A percentile compares a stretch with the other conserved stretches of the same genome.
Evolutionary conservation across 2,113 vertebrate genomes (phyloP).

Genomic region (Psammodynastes pulverulentus): DNA sequence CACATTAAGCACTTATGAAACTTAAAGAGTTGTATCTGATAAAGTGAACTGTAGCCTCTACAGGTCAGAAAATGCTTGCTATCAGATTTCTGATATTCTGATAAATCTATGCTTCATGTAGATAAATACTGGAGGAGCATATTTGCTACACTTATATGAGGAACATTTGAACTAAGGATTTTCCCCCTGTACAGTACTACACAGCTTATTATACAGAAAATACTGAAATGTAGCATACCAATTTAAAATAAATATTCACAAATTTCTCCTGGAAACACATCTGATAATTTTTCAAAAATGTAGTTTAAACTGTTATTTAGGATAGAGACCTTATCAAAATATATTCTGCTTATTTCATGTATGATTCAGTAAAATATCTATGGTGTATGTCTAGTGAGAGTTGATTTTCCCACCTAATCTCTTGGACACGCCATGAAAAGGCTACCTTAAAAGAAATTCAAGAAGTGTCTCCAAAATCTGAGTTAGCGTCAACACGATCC

Average conservation of each 20-base stretch:
- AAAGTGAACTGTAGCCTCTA: background rate
- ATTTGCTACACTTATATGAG: background rate
- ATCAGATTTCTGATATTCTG: background rate
- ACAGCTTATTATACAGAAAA: constrained; percentile 1
- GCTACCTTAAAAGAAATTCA: background rate
- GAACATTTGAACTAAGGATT: background rate
- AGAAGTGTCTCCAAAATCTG: background rate
- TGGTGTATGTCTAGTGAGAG: background rate
- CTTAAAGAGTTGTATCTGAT: background rate
- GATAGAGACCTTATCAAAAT: background rate
- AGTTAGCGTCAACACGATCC: background rate
- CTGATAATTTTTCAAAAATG: background rate
- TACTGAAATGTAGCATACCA: constrained; percentile 12
- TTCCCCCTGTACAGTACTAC: background rate
- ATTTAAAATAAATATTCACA: background rate
- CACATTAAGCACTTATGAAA: background rate
- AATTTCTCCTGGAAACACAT: background rate
- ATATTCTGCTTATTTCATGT: background rate
- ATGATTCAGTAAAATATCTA: background rate
- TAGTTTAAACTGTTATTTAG: background rate
- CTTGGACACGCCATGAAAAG: background rate
- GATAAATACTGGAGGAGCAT: constrained; percentile 9
- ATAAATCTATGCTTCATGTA: constrained; percentile 14
- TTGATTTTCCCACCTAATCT: background rate
- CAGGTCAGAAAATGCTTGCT: background rate